Conservation (phyloP, 2,113 vertebrate genomes). For the Poecilia latipinna region DNA sequence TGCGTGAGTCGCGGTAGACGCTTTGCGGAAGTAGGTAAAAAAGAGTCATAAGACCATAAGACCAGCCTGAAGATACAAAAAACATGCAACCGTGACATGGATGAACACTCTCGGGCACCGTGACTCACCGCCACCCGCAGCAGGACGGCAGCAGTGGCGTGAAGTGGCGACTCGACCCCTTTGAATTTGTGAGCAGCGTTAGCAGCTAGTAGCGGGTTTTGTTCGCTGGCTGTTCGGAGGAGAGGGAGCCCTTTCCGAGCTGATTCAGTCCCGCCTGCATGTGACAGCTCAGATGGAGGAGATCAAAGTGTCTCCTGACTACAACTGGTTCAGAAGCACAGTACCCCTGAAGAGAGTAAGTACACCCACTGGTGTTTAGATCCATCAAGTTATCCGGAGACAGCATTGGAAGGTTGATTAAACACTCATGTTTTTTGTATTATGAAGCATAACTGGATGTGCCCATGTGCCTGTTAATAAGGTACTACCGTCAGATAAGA, state of each 20-base stretch:
- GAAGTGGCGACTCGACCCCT: neutral
- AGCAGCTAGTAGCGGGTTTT: slow-evolving; percentile 18
- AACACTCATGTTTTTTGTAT: no score
- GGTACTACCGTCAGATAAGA: no score
- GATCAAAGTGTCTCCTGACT: slow-evolving; percentile 98
- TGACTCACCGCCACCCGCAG: slow-evolving; percentile 32
- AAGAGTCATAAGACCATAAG: slow-evolving; percentile 81
- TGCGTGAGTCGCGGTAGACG: neutral
- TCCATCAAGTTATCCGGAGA: no score
- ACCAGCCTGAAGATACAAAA: slow-evolving; percentile 41
- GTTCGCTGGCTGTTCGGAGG: no score
- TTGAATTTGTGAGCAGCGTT: neutral
- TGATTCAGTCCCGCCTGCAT: neutral
- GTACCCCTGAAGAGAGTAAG: slow-evolving; percentile 96
- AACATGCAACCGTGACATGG: slow-evolving; percentile 54
- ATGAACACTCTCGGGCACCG: slow-evolving; percentile 42
- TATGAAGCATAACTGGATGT: no score
- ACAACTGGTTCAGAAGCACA: slow-evolving; percentile 98
- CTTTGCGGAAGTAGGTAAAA: slow-evolving; percentile 66
- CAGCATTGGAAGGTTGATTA: neutral
- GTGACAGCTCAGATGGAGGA: slow-evolving; percentile 87
- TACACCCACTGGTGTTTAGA: slow-evolving; percentile 15
- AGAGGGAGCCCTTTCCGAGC: neutral
- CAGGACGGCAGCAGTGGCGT: slow-evolving; percentile 29
- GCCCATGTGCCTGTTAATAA: no score